phyloP scores from a whole-genome alignment of 2,888 invertebrate species.

The Phrixothrix hirtus region DNA sequence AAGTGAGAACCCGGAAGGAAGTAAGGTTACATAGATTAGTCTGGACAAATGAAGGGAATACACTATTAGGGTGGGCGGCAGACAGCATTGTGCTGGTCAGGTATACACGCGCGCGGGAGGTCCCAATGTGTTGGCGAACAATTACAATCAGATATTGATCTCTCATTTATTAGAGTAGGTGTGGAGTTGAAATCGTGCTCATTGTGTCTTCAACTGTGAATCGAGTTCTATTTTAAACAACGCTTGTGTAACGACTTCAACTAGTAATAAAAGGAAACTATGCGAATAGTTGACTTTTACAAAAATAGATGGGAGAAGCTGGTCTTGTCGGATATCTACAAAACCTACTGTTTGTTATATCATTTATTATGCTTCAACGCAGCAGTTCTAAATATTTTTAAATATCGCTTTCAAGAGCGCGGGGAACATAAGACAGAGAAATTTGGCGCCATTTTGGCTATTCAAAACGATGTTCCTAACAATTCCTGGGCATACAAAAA shows the following conservation, averaged over 20 bases:
- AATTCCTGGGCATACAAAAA: too few species aligned
- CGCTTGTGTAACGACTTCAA: constrained; percentile 5
- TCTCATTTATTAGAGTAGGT: constrained; percentile 33
- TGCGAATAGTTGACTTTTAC: too few species aligned
- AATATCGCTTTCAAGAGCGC: too few species aligned
- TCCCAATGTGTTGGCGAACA: constrained; percentile 34
- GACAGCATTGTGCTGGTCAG: constrained; percentile 38
- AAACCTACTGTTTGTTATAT: too few species aligned
- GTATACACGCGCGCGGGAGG: constrained; percentile 35
- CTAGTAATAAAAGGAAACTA: too few species aligned
- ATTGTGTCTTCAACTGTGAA: constrained; percentile 16
- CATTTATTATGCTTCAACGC: too few species aligned
- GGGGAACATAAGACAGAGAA: too few species aligned
- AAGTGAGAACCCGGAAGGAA: constrained; percentile 27
- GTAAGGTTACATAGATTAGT: constrained; percentile 13
- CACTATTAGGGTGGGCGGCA: constrained; percentile 26
- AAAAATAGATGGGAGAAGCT: too few species aligned
- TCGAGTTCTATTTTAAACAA: constrained; percentile 22
- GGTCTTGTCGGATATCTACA: too few species aligned
- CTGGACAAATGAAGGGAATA: constrained; percentile 8
- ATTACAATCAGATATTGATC: constrained; percentile 36
- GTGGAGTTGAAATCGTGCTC: constrained; percentile 21
- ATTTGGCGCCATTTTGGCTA: too few species aligned
- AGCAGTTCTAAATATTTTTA: too few species aligned
- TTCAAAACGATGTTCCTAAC: too few species aligned